Conservation (phyloP, 2,113 vertebrate species). For the Indicator indicator region DNA sequence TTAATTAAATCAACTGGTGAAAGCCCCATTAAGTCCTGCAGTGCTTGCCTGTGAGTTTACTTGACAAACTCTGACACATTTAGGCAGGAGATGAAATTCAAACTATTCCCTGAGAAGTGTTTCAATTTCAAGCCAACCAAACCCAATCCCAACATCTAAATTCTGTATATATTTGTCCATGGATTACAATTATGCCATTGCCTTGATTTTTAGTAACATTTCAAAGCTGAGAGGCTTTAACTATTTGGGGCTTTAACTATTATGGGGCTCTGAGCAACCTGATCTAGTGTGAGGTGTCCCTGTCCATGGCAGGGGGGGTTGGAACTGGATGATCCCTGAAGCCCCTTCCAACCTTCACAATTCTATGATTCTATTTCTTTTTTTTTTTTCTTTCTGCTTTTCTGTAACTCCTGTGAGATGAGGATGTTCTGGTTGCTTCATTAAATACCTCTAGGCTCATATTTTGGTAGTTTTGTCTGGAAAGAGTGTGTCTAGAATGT, state of each 20-base stretch:
- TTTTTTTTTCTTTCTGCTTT: constrained; percentile 8
- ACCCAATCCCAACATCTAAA: neutral
- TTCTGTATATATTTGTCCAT: neutral
- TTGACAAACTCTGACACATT: neutral
- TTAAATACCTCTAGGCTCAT: constrained; percentile 50
- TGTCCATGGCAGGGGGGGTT: too few species aligned
- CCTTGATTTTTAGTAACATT: neutral
- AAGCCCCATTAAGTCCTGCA: neutral
- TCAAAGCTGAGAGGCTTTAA: neutral
- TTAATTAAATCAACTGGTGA: neutral
- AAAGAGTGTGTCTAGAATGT: constrained; percentile 62
- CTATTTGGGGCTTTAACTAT: too few species aligned
- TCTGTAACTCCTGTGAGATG: neutral
- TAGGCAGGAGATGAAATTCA: neutral
- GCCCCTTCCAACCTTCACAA: too few species aligned
- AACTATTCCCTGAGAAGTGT: neutral
- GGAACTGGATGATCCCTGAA: too few species aligned
- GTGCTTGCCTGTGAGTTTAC: neutral
- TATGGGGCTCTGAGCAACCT: too few species aligned
- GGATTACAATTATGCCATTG: neutral
- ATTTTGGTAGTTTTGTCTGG: constrained; percentile 66
- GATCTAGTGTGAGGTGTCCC: too few species aligned
- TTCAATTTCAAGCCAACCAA: neutral
- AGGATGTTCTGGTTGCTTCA: constrained; percentile 42
- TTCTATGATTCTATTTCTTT: too few species aligned